These are phyloP conservation scores for Chelonoidis abingdonii DNA, from an alignment of 2,113 vertebrate species.

Conservation along the genomic window DNA sequence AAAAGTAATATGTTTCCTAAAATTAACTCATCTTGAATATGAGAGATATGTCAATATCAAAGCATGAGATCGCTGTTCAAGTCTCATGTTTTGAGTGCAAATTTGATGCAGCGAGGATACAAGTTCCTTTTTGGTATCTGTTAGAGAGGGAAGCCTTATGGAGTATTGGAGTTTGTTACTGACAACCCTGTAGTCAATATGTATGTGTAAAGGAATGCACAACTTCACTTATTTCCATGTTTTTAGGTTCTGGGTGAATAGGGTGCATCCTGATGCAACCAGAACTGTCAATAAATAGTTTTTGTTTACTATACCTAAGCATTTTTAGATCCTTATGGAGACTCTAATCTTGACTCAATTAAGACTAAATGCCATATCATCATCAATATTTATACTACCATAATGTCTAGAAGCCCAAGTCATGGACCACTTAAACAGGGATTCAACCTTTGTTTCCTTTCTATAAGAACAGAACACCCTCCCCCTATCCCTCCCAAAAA, in stretches of 20 bases:
- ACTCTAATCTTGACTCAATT: accelerated
- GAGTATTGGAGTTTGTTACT: not conserved
- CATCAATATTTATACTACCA: not conserved
- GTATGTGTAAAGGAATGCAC: not conserved
- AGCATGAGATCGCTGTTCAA: not conserved
- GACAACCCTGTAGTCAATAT: not conserved
- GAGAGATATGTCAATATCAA: not conserved
- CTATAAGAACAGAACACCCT: too few species aligned
- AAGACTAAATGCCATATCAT: not conserved
- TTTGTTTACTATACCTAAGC: not conserved
- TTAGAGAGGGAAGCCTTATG: not conserved
- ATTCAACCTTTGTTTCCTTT: too few species aligned
- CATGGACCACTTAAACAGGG: not conserved
- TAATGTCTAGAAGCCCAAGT: not conserved
- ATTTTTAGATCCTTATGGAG: not conserved
- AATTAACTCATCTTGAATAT: not conserved
- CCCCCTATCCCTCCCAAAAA: too few species aligned
- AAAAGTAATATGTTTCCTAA: not conserved
- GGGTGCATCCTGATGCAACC: not conserved
- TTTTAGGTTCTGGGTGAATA: not conserved
- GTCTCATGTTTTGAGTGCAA: not conserved
- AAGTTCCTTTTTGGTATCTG: not conserved
- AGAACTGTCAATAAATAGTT: not conserved
- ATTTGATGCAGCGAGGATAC: not conserved
- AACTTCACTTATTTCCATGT: not conserved